Base-by-base conservation (phyloP, 2,888 invertebrate genomes). In the Gari tellinella region DNA sequence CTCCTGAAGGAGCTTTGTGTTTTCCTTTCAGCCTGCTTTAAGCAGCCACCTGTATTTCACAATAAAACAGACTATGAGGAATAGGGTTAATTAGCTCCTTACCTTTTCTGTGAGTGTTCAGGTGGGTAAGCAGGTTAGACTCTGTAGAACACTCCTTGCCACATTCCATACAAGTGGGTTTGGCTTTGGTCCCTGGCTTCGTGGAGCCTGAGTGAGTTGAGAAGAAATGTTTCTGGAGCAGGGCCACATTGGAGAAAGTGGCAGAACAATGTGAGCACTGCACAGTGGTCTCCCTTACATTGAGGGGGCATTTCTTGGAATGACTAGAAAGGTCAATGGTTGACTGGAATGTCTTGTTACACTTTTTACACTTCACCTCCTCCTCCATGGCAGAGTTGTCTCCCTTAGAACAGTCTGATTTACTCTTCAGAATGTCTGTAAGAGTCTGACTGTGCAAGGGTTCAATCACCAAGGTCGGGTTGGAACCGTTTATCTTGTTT, bases 111-210 rank as follows among this genome's bases (percentile, higher is more conserved):
- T 93, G 93, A 12, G 91, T 90, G 63, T 92, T 92, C 89, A 92
- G 90, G 77, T 94, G 93, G 55, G 92, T 93, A 43, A 92, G 91
- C 25, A 93, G 89, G 77, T 93, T 93, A 82, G 92, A 93, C 69
- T 92, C 90, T 55, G 89, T 89, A 45, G 93, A 91, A 74, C 93
- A 93, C 45, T 92, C 92, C 72, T 92, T 91, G 21, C 91, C 89
- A 82, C 93, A 93, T 48, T 92, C 87, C 4, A 91, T 86, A 78
- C 93, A 93, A 2, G 87, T 81, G 64, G 92, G 92, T 4, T 55
- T 73, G 37, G 79, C 79, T 62, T 86, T 85, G 41, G 56, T 64
- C 49, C 57, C 58, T 8, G 82, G 72, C 15, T 74, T 57, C 40
- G 87, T 85, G 19, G 74, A 81, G 8, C 72, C 76, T 5, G 88